Evolutionary conservation across 2,888 invertebrate genomes (phyloP), one percentile per base, ranked within the genome.

Genomic region (Nasonovia ribisnigri): DNA sequence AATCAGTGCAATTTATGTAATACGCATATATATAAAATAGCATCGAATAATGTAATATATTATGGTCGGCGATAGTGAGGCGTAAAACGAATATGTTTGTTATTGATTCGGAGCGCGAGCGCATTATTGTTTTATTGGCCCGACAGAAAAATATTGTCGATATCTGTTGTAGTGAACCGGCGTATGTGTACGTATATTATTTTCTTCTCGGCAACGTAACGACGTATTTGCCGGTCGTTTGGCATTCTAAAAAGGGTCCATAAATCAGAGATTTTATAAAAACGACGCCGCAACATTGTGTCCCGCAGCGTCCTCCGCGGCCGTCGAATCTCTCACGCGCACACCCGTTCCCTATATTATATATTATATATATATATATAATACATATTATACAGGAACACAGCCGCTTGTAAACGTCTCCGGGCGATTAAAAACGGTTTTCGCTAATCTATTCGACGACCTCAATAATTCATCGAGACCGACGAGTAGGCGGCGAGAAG

Each of bases 161-260:
- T 57, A 89, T 54, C 77, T 51, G 26, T 8, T 77, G 77, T 77
- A 77, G 77, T 84, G 57, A 88, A 88, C 60, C 46, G 20, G 29
- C 46, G 10, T 89, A 26, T 89, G 36, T 88, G 10, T 51, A 54
- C 24, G 24, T 24, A 43, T 54, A 57, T 92, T 84, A 84, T 84
- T 89, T 93, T 89, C 77, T 93, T 89, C 77, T 77, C 43, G 36
- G 89, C 26, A 84, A 29, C 84, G 88, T 92, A 92, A 84, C 89
- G 46, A 89, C 92, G 92, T 46, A 57, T 89, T 89, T 92, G 88
- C 92, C 92, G 89, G 77, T 88, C 57, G 92, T 93, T 89, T 84
- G 92, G 51, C 89, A 93, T 93, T 57, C 89, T 46, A 89, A 93
- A 93, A 93, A 93, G 89, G 89, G 92, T 93, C 92, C 89, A 89